Evolutionary conservation across 37 sponge, comb jelly and placozoan species (phyloP).

Genomic region (Hormiphora californensis): DNA sequence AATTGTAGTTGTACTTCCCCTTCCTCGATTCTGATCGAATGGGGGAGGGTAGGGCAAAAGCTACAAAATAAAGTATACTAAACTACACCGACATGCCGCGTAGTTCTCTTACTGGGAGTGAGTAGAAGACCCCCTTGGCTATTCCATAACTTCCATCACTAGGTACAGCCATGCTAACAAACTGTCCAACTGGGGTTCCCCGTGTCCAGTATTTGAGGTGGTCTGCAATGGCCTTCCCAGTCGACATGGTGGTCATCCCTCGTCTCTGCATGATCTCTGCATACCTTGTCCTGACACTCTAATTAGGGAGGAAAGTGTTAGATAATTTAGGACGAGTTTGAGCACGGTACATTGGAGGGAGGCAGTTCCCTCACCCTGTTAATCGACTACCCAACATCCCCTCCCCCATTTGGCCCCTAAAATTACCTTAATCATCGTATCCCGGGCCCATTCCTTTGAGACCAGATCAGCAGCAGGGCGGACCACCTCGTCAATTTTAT

Average conservation of each 20-base stretch:
- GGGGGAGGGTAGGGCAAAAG: no score
- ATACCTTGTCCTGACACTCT: neutral
- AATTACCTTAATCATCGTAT: neutral
- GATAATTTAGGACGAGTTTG: neutral
- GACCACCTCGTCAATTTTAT: neutral
- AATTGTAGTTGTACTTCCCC: no score
- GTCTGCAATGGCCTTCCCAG: constrained; percentile 12
- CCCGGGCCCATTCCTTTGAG: neutral
- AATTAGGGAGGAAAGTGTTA: neutral
- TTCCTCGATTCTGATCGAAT: no score
- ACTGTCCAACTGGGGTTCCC: neutral
- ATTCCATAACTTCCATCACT: neutral
- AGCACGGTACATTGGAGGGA: no score
- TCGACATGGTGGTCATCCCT: constrained; percentile 19
- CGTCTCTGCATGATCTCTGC: neutral
- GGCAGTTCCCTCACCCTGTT: no score
- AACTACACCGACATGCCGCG: no score
- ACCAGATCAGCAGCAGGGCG: neutral
- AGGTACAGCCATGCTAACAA: constrained; percentile 6
- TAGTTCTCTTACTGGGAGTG: neutral
- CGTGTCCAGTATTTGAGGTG: neutral
- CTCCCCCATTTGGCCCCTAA: no score
- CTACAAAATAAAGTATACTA: no score
- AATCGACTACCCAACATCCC: no score
- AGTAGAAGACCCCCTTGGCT: neutral